Percentiles rank a stretch among this genome's conserved stretches.
These are phyloP conservation scores for Agapostemon virescens DNA, from an alignment of 2,888 invertebrate genomes.

Conservation along the genomic window DNA sequence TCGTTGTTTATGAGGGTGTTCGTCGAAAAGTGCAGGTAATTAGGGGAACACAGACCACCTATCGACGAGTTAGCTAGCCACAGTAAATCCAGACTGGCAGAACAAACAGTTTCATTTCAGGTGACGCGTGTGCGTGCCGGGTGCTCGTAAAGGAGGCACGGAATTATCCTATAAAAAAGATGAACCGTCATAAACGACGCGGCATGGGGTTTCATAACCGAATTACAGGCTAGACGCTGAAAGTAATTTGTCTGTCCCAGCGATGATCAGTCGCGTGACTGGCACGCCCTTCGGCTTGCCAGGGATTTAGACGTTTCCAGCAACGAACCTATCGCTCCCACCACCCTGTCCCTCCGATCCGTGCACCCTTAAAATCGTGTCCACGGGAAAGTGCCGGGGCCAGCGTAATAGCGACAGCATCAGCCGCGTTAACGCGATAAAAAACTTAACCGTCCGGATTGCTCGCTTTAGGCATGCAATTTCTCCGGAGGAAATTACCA, in stretches of 20 bases:
- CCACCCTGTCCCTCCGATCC: not conserved
- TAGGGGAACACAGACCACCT: not conserved
- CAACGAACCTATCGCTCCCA: slow-evolving; percentile 1
- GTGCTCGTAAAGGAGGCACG: not conserved
- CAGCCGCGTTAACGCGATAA: slow-evolving; percentile 47
- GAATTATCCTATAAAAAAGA: slow-evolving; percentile 16
- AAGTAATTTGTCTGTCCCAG: slow-evolving; percentile 37
- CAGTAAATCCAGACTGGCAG: not conserved
- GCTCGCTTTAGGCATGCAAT: slow-evolving; percentile 56
- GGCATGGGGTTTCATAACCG: slow-evolving; percentile 5
- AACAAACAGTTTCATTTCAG: not conserved
- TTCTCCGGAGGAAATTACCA: slow-evolving; percentile 45
- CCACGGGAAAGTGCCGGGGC: slow-evolving; percentile 14
- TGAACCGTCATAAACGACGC: not conserved
- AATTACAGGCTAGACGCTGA: slow-evolving; percentile 22
- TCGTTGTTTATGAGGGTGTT: not conserved
- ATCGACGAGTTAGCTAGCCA: not conserved
- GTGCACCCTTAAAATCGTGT: slow-evolving; percentile 17
- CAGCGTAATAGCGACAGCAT: slow-evolving; percentile 34
- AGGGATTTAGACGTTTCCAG: slow-evolving; percentile 51
- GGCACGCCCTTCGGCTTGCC: slow-evolving; percentile 40
- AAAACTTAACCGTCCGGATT: slow-evolving; percentile 45
- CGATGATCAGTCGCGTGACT: slow-evolving; percentile 50
- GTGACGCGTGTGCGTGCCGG: not conserved
- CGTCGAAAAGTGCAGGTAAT: not conserved